These are phyloP conservation scores for Brevipalpus yothersi DNA, from an alignment of 1,140 invertebrate genomes.

Conservation along the genomic window DNA sequence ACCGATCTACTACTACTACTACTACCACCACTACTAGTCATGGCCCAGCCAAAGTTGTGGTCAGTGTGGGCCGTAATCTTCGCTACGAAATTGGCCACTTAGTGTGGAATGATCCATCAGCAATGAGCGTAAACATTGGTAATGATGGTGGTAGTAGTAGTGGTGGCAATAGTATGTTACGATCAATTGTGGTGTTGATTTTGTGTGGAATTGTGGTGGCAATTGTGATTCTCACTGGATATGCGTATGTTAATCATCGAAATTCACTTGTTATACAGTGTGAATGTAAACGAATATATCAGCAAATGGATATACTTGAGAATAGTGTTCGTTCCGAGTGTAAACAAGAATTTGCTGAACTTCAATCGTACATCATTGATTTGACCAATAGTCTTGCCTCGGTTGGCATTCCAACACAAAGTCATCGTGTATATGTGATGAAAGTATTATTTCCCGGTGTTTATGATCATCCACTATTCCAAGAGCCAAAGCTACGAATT, in stretches of 20 bases:
- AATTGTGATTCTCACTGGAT: too few relatives aligned
- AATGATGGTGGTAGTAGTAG: background rate
- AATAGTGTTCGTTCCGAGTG: constrained; percentile 24
- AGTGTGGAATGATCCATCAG: background rate
- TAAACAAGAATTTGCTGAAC: constrained; percentile 96
- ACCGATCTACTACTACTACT: too few relatives aligned
- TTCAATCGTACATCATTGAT: constrained; percentile 98
- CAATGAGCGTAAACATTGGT: background rate
- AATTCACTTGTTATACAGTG: constrained; percentile 68
- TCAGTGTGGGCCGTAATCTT: constrained; percentile 53
- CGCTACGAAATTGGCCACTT: constrained; percentile 59
- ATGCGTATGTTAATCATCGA: constrained; percentile 49
- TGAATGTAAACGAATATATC: constrained; percentile 90
- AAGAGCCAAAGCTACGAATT: background rate
- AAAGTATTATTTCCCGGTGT: constrained; percentile 93
- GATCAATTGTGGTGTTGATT: constrained; percentile 51
- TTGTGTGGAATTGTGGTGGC: constrained; percentile 21
- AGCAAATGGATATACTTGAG: constrained; percentile 95
- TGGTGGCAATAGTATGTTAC: constrained; percentile 50
- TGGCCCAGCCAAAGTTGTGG: constrained; percentile 8
- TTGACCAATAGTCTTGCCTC: constrained; percentile 82
- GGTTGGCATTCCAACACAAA: constrained; percentile 78
- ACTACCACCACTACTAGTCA: too few relatives aligned
- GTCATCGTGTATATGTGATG: constrained; percentile 90
- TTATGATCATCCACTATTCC: constrained; percentile 53